phyloP scores from a whole-genome alignment of 2,888 invertebrate species.

The Stegana nigrithorax region DNA sequence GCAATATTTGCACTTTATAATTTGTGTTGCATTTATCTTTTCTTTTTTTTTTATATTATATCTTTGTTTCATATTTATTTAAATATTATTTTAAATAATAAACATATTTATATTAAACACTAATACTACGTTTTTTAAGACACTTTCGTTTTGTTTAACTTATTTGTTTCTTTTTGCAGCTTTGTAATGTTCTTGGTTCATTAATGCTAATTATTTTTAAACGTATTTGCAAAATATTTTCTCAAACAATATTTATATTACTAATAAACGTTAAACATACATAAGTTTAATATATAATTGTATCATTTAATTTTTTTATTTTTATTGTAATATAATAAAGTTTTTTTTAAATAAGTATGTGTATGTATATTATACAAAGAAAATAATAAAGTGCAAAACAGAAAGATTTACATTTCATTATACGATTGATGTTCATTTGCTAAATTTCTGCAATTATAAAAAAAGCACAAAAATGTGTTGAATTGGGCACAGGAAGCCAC shows the following conservation, averaged over 20 bases:
- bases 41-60: constrained; percentile 55
- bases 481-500: not conserved
- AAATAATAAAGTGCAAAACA: too few relatives aligned
- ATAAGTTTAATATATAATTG: not conserved
- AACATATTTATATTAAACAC: constrained; percentile 59
- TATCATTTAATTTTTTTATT: not conserved
- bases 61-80: too few relatives aligned
- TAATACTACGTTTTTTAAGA: constrained; percentile 66
- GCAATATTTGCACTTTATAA: constrained; percentile 14
- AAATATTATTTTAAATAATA: constrained; percentile 63
- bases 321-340: not conserved
- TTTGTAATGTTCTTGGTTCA: constrained; percentile 34
- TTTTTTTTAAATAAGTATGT: not conserved
- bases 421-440: not conserved
- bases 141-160: constrained; percentile 58
- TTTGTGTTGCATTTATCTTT: constrained; percentile 59
- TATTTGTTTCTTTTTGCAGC: constrained; percentile 17
- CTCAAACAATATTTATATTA: not conserved
- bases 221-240: constrained; percentile 12
- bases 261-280: constrained; percentile 1
- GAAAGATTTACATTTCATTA: not conserved
- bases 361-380: constrained; percentile 23
- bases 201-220: constrained; percentile 34
- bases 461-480: not conserved
- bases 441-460: not conserved